phyloP scores from a whole-genome alignment of 1,140 invertebrate species.

The Eupeodes corollae region DNA sequence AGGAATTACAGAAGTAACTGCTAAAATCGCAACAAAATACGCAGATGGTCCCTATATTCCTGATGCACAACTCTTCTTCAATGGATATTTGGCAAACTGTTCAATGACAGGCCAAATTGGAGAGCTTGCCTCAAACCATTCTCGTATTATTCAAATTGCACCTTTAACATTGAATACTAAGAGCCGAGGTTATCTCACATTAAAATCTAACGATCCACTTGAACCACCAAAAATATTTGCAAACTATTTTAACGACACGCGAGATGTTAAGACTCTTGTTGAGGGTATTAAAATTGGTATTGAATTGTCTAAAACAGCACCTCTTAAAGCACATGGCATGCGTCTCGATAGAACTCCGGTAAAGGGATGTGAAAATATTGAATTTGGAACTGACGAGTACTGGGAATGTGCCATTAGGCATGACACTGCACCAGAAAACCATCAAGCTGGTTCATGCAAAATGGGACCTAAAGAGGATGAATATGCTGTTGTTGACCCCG shows the following conservation, averaged over 20 bases:
- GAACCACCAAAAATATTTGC: slow-evolving; percentile 62
- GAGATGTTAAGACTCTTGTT: slow-evolving; percentile 53
- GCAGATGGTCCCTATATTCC: slow-evolving; percentile 67
- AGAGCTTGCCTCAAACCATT: slow-evolving; percentile 52
- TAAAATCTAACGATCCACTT: slow-evolving; percentile 59
- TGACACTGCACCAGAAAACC: slow-evolving; percentile 53
- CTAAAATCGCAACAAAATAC: slow-evolving; percentile 69
- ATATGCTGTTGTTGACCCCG: slow-evolving; percentile 59
- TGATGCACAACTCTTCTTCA: slow-evolving; percentile 77
- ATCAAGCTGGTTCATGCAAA: slow-evolving; percentile 60
- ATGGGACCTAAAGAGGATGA: slow-evolving; percentile 62
- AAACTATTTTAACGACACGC: slow-evolving; percentile 53
- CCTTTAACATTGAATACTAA: slow-evolving; percentile 64
- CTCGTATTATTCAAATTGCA: slow-evolving; percentile 49
- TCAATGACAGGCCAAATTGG: slow-evolving; percentile 75
- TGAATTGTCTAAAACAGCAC: slow-evolving; percentile 45
- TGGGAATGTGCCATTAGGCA: slow-evolving; percentile 60
- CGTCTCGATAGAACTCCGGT: slow-evolving; percentile 40
- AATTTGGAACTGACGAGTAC: slow-evolving; percentile 53
- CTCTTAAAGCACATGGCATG: slow-evolving; percentile 47
- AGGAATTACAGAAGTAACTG: slow-evolving; percentile 71
- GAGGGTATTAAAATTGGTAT: slow-evolving; percentile 54
- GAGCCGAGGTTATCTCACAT: slow-evolving; percentile 54
- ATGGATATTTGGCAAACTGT: slow-evolving; percentile 70
- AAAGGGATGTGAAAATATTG: slow-evolving; percentile 45